Evolutionary conservation across 2,797 vertebrate genomes (phyloP).

Genomic region (Lacerta agilis): DNA sequence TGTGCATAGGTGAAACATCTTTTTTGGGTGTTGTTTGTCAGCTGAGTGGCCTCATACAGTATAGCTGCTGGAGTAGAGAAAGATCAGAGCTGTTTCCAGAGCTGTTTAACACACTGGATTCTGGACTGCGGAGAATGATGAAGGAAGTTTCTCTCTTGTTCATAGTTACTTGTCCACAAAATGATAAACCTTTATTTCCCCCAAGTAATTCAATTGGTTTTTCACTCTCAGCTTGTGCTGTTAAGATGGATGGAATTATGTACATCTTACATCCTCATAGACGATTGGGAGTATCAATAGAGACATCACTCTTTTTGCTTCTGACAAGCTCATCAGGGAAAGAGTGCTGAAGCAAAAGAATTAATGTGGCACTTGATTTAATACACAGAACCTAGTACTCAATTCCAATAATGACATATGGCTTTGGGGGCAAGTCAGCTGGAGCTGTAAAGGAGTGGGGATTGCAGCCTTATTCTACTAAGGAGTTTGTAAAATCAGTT

Average conservation of each 20-base stretch:
- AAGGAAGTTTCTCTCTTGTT: slow-evolving; percentile 17
- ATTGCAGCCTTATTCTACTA: not conserved
- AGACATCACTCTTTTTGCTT: slow-evolving; percentile 51
- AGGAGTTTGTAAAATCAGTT: not conserved
- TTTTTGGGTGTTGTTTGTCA: not conserved
- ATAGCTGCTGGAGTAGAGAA: not conserved
- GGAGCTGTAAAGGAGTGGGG: not conserved
- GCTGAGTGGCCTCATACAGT: not conserved
- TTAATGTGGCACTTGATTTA: slow-evolving; percentile 53
- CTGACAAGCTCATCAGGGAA: slow-evolving; percentile 38
- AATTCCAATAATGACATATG: not conserved
- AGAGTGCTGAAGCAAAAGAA: slow-evolving; percentile 49
- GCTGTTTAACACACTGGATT: not conserved
- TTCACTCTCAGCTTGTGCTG: not conserved
- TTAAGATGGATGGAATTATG: slow-evolving; percentile 45
- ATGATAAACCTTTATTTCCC: slow-evolving; percentile 40
- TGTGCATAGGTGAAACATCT: not conserved
- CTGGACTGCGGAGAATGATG: not conserved
- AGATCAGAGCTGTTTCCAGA: not conserved
- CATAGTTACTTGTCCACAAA: slow-evolving; percentile 27
- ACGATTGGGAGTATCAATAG: slow-evolving; percentile 48
- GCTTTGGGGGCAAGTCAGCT: not conserved
- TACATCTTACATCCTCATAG: slow-evolving; percentile 20
- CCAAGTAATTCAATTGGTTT: slow-evolving; percentile 37
- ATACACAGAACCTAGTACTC: not conserved